Evolutionary conservation across 2,888 invertebrate genomes (phyloP).

Genomic region (Conistra vaccinii): DNA sequence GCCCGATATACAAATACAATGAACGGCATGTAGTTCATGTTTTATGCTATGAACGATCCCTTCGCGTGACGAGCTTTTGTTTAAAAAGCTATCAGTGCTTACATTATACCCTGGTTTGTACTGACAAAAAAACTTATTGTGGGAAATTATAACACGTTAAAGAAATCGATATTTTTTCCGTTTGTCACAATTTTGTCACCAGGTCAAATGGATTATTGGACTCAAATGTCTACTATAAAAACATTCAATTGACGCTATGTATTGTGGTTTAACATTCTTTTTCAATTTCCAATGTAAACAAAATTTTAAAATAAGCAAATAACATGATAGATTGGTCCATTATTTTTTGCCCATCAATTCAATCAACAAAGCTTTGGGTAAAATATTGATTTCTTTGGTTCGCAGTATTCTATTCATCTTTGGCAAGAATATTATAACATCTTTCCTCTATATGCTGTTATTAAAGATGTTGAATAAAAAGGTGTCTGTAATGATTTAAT

Average conservation of each 20-base stretch:
- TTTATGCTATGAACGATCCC: conserved; percentile 42
- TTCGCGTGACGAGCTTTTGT: conserved; percentile 59
- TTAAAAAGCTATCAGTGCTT: conserved; percentile 27
- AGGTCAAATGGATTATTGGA: background rate
- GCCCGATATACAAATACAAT: conserved; percentile 12
- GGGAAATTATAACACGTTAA: background rate
- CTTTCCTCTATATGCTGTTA: conserved; percentile 17
- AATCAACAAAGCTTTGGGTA: conserved; percentile 36
- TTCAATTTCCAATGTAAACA: conserved; percentile 21
- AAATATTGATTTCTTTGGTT: conserved; percentile 31
- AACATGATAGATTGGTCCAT: conserved; percentile 27
- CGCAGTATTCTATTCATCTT: conserved; percentile 26
- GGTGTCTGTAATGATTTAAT: conserved; percentile 1
- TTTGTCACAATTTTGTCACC: background rate
- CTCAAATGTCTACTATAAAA: background rate
- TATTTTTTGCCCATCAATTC: conserved; percentile 30
- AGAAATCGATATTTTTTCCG: conserved; percentile 1
- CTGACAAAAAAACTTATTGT: conserved; percentile 7
- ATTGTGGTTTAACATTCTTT: conserved; percentile 6
- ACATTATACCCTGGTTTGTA: conserved; percentile 23
- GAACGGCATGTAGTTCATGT: background rate
- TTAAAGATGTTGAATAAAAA: conserved; percentile 16
- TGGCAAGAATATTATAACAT: conserved; percentile 8
- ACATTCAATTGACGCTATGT: background rate
- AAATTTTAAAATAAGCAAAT: conserved; percentile 24